A percentile compares a stretch with the other conserved stretches of the same genome.
phyloP scores from a whole-genome alignment of 2,113 vertebrate genomes.

The Silurus meridionalis region DNA sequence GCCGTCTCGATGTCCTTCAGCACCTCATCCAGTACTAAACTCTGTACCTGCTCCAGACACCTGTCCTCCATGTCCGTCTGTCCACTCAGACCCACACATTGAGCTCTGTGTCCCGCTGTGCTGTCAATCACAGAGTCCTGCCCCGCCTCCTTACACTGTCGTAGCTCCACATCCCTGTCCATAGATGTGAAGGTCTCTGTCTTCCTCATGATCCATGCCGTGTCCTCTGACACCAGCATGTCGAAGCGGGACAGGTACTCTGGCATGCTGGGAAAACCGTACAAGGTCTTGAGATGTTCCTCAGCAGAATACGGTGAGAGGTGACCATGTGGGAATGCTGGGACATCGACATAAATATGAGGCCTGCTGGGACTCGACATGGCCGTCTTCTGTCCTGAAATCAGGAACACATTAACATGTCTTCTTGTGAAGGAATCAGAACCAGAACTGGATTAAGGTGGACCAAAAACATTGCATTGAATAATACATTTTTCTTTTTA shows the following conservation, averaged over 20 bases:
- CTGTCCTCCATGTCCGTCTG: constrained; percentile 85
- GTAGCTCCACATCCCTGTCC: constrained; percentile 38
- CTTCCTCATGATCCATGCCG: constrained; percentile 66
- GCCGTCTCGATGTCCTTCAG: constrained; percentile 87
- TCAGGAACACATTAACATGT: not conserved
- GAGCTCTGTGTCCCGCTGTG: constrained; percentile 64
- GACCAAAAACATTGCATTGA: not conserved
- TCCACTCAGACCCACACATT: constrained; percentile 64
- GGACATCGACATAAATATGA: not conserved
- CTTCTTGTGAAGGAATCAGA: not conserved
- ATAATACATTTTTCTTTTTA: not conserved
- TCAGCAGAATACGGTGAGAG: constrained; percentile 58
- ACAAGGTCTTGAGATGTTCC: constrained; percentile 69
- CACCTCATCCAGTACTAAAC: constrained; percentile 89
- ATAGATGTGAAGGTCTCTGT: constrained; percentile 59
- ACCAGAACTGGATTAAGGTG: not conserved
- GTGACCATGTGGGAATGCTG: constrained; percentile 44
- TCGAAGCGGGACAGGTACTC: constrained; percentile 82
- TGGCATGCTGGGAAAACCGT: constrained; percentile 43
- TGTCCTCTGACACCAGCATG: constrained; percentile 71
- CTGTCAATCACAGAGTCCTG: constrained; percentile 78
- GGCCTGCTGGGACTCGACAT: constrained; percentile 20
- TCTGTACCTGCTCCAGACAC: constrained; percentile 89
- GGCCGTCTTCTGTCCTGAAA: not conserved
- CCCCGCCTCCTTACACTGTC: constrained; percentile 68